Evolutionary conservation across 2,113 vertebrate genomes (phyloP), one percentile per base, ranked within the genome.

Genomic region (Cheilinus undulatus): DNA sequence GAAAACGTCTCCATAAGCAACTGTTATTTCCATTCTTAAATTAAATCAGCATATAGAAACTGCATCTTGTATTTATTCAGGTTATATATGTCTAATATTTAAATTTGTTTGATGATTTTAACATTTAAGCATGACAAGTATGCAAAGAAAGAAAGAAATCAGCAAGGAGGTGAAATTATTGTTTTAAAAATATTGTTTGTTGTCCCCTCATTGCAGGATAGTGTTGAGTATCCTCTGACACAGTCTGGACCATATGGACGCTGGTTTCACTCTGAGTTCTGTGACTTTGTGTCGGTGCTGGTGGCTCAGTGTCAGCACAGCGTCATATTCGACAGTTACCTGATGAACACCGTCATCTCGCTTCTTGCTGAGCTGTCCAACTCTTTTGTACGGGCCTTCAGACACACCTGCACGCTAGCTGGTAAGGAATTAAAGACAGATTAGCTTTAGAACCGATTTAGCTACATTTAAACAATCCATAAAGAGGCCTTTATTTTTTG

Each of bases 371-470:
- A 96, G 69, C 92, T 97, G 68, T 95, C 96, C 0, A 90, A 95
- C 85, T 98, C 96, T 0, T 86, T 85, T 36, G 85, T 97, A 23
- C 92, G 95, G 30, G 96, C 96, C 0, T 97, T 97, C 83, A 93
- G 96, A 68, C 97, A 97, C 90, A 97, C 97, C n/a, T 96, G 96
- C 82, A 96, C 96, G 7, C 94, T 98, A 13, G 95, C 96, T 90
- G 96, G 96, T 97, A 90, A 86, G 67, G 19, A 28, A 11, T 0
- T 13, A 14, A 28, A 5, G 3, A 24, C 3, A 30, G n/a, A 19
- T 1, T n/a, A n/a, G n/a, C n/a, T n/a, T n/a, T n/a, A n/a, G n/a
- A n/a, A n/a, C n/a, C n/a, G n/a, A n/a, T n/a, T n/a, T n/a, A 10
- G 15, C 24, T 0, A 7, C 23, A 20, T 23, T 7, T 5, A 7